A percentile compares a stretch with the other conserved stretches of the same genome.
phyloP scores from a whole-genome alignment of 2,888 invertebrate species.

The Adineta ricciae region DNA sequence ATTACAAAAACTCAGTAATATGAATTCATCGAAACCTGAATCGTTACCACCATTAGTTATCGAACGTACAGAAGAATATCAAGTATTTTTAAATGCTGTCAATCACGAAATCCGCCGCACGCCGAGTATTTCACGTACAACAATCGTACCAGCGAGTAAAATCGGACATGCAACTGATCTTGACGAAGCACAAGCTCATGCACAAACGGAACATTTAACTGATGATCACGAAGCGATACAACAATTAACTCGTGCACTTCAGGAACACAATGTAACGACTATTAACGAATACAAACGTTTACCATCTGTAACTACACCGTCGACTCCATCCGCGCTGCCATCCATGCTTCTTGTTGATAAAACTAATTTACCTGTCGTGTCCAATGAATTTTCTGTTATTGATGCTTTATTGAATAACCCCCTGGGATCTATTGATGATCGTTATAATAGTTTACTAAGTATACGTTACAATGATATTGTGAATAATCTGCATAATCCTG shows the following conservation, averaged over 20 bases:
- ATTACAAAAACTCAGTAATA: background rate
- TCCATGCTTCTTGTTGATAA: background rate
- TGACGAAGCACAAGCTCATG: background rate
- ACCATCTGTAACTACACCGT: background rate
- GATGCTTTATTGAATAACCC: conserved; percentile 15
- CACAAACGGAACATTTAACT: background rate
- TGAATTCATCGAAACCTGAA: background rate
- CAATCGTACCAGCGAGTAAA: background rate
- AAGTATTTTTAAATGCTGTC: background rate
- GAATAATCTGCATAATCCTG: background rate
- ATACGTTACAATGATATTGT: background rate
- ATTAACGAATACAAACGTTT: background rate
- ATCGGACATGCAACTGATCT: conserved; percentile 12
- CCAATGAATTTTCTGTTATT: background rate
- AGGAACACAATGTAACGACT: background rate
- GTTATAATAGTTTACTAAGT: background rate
- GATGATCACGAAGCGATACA: conserved; percentile 14
- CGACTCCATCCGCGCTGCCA: background rate
- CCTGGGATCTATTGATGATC: background rate
- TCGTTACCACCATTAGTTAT: background rate
- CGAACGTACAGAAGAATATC: conserved; percentile 17
- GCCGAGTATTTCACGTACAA: background rate
- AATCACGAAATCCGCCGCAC: background rate
- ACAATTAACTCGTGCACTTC: background rate
- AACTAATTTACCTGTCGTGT: background rate